phyloP scores from a whole-genome alignment of 2,113 vertebrate species.

The Gymnarchus niloticus region DNA sequence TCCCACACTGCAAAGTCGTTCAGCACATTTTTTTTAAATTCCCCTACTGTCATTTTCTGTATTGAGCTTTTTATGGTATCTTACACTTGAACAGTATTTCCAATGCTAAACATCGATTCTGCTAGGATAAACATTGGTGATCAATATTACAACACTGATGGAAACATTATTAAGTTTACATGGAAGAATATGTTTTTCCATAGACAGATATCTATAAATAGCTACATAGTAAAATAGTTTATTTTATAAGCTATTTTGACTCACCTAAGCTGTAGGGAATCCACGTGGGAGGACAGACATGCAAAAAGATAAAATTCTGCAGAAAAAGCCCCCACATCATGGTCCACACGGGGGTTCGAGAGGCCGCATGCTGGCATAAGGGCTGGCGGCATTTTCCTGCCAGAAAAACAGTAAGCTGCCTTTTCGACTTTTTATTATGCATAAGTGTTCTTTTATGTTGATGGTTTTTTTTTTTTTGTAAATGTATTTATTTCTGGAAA shows the following conservation, averaged over 20 bases:
- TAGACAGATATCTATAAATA: background rate
- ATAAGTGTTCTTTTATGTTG: conserved; percentile 7
- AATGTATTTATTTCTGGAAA: conserved; percentile 19
- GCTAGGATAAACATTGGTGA: background rate
- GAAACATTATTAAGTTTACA: background rate
- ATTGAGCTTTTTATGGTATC: too few species aligned
- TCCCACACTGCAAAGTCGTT: background rate
- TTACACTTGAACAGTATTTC: background rate
- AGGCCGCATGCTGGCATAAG: too few species aligned
- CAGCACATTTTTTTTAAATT: background rate
- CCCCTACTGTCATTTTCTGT: background rate
- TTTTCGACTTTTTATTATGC: conserved; percentile 28
- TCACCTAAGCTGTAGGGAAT: background rate
- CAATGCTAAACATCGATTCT: background rate
- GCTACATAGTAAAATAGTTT: background rate
- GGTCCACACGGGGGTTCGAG: background rate
- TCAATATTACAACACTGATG: background rate
- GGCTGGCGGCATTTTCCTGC: too few species aligned
- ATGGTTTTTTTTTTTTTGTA: background rate
- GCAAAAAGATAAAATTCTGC: background rate
- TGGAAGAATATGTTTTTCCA: background rate
- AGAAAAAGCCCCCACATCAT: background rate
- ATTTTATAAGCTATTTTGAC: background rate
- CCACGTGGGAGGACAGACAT: background rate
- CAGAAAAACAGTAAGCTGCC: conserved; percentile 2